A percentile compares a stretch with the other conserved stretches of the same genome.
Evolutionary conservation across 2,797 vertebrate species (phyloP).

Genomic region (Pipistrellus pygmaeus): DNA sequence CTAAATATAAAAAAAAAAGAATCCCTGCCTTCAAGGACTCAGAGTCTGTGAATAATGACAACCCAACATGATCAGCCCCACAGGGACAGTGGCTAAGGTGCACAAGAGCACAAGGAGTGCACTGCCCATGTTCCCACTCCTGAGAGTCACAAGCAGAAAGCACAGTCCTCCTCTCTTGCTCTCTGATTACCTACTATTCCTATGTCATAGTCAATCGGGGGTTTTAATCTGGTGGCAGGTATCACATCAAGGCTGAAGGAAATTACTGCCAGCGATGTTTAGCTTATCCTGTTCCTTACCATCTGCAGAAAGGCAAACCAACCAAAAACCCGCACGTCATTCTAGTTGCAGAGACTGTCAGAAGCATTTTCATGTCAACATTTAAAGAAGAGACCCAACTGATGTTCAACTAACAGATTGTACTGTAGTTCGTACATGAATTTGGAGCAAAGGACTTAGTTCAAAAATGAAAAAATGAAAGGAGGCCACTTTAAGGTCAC

Average conservation of each 20-base stretch:
- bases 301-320: not conserved
- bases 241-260: not conserved
- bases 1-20: not conserved
- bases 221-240: not conserved
- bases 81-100: not conserved
- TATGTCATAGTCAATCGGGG: not conserved
- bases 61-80: not conserved
- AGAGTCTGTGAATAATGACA: not conserved
- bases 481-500: not conserved
- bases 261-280: constrained; percentile 34
- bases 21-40: not conserved
- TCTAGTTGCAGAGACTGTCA: constrained; percentile 42
- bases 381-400: constrained; percentile 33
- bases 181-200: not conserved
- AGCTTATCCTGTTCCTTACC: constrained; percentile 4
- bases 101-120: not conserved
- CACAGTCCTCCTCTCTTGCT: not conserved
- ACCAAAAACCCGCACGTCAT: not conserved
- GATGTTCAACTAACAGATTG: constrained; percentile 48
- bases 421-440: not conserved
- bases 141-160: not conserved
- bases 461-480: constrained; percentile 56
- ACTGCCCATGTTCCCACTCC: not conserved
- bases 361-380: constrained; percentile 45
- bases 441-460: constrained; percentile 50